phyloP scores from a whole-genome alignment of 2,797 vertebrate species.

The Momotus momota region DNA sequence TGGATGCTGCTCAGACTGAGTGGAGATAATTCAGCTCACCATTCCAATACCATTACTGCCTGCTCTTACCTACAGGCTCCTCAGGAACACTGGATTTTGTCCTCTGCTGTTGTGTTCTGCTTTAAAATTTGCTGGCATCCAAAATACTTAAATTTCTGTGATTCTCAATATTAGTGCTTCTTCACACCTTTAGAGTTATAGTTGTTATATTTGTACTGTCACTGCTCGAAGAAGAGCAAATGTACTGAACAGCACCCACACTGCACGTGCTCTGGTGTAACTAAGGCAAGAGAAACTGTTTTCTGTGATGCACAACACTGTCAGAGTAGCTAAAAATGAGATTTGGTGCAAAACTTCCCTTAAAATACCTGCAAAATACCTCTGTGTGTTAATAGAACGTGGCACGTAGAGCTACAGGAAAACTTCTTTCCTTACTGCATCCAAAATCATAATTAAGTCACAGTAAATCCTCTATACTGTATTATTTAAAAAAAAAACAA shows the following conservation, averaged over 20 bases:
- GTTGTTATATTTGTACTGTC: background rate
- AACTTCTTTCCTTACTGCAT: background rate
- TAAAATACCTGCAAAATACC: fast-evolving
- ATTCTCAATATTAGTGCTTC: background rate
- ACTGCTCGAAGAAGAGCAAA: background rate
- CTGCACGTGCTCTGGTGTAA: background rate
- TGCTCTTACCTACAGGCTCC: background rate
- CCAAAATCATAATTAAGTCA: background rate
- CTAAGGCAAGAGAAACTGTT: background rate
- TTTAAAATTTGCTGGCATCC: background rate
- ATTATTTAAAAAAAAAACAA: background rate
- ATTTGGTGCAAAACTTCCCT: background rate
- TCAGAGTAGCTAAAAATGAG: background rate
- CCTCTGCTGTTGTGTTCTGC: background rate
- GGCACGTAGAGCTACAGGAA: background rate
- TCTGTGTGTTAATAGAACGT: background rate
- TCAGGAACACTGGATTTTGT: background rate
- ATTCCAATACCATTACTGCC: fast-evolving
- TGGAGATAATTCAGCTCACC: background rate
- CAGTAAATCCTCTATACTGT: background rate
- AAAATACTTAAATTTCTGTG: background rate
- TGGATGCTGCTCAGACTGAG: background rate
- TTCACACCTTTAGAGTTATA: background rate
- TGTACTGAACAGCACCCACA: background rate
- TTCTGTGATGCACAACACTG: background rate